Conservation (phyloP, 2,888 invertebrate genomes). For the Orchesellides sinensis region DNA sequence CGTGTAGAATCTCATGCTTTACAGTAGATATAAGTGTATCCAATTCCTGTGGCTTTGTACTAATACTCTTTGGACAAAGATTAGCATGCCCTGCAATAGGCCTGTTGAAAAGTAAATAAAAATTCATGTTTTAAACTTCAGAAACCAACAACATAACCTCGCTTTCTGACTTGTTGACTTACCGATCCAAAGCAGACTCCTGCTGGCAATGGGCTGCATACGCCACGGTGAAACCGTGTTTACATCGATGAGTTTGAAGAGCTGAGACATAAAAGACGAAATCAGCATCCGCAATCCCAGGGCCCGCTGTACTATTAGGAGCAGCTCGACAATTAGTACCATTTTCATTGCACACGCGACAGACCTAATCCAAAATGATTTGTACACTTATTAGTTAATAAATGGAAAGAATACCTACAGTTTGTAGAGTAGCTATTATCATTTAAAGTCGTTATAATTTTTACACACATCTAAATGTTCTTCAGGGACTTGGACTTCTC, state of each 20-base stretch:
- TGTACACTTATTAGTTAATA: not conserved
- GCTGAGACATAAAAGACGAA: constrained; percentile 98
- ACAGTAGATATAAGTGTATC: constrained; percentile 96
- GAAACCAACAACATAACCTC: not conserved
- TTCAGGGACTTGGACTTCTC: constrained; percentile 95
- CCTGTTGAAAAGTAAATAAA: constrained; percentile 78
- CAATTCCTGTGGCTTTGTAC: constrained; percentile 92
- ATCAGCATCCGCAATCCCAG: constrained; percentile 89
- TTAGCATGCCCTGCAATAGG: constrained; percentile 99
- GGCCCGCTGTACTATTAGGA: constrained; percentile 78
- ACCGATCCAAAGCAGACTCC: constrained; percentile 93
- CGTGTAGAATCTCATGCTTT: constrained; percentile 99
- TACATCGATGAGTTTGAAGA: constrained; percentile 94
- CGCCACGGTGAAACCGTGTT: constrained; percentile 76
- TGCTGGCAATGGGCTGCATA: constrained; percentile 94
- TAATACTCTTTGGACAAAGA: constrained; percentile 96
- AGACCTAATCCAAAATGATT: constrained; percentile 81
- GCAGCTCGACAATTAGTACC: constrained; percentile 84
- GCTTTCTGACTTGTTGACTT: constrained; percentile 26
- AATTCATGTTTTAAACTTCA: not conserved
- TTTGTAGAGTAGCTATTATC: not conserved
- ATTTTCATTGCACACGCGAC: constrained; percentile 91
- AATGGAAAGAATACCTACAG: not conserved
- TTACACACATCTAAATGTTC: constrained; percentile 92
- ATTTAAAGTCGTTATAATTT: constrained; percentile 7